These are phyloP conservation scores for Cepaea nemoralis DNA, from an alignment of 1,140 invertebrate genomes.

Conservation along the genomic window DNA sequence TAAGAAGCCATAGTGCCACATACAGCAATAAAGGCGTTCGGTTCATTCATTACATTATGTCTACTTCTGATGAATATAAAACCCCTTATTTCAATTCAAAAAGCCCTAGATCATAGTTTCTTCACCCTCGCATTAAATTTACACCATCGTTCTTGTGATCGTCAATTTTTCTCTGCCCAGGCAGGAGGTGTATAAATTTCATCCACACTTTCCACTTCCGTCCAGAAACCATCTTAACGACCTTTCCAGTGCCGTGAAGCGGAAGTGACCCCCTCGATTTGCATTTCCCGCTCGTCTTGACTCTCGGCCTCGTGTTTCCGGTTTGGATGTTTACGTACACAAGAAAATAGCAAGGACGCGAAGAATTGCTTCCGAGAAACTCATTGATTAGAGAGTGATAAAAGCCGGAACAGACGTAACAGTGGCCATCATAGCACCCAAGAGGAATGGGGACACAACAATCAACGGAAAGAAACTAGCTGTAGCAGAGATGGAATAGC, in stretches of 20 bases:
- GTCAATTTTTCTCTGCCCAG: background rate
- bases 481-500: slow-evolving; percentile 1
- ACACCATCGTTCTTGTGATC: background rate
- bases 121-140: background rate
- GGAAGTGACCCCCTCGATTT: slow-evolving; percentile 32
- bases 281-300: slow-evolving; percentile 20
- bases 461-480: background rate
- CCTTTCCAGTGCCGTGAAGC: background rate
- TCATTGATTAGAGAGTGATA: slow-evolving; percentile 20
- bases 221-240: background rate
- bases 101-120: too few relatives aligned
- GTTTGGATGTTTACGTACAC: slow-evolving; percentile 22
- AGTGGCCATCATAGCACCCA: background rate
- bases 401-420: background rate
- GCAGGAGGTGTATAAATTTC: background rate
- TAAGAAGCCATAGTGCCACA: too few relatives aligned
- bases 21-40: too few relatives aligned
- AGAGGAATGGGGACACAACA: background rate
- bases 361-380: slow-evolving; percentile 8
- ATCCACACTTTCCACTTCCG: background rate
- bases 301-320: background rate
- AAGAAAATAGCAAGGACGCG: background rate
- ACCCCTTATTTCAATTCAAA: too few relatives aligned
- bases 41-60: too few relatives aligned
- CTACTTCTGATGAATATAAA: too few relatives aligned